Conservation (phyloP, 1,140 invertebrate species). For the Notospermus geniculatus region DNA sequence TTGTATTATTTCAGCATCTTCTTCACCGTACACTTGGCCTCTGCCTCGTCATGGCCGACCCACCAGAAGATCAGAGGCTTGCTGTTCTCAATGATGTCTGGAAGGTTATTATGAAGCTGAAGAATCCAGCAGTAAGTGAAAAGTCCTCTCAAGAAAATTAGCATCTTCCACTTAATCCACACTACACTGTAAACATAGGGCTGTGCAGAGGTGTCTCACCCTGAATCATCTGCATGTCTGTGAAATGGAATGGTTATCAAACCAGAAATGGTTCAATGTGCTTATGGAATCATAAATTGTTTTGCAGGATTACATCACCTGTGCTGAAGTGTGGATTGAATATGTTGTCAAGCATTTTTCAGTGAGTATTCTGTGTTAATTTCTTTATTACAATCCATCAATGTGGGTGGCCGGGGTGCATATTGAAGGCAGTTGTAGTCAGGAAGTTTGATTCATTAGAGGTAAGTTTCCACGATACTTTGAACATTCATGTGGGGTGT, state of each 20-base stretch:
- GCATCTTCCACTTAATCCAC: no score
- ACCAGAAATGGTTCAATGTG: no score
- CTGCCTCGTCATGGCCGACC: slow-evolving; percentile 47
- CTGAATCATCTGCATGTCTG: no score
- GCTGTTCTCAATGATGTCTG: slow-evolving; percentile 74
- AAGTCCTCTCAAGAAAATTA: neutral
- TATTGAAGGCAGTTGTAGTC: no score
- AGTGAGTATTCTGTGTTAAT: slow-evolving; percentile 64
- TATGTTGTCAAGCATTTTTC: slow-evolving; percentile 83
- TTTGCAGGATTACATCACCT: slow-evolving; percentile 53
- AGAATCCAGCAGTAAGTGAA: slow-evolving; percentile 60
- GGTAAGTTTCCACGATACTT: no score
- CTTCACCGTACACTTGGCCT: slow-evolving; percentile 59
- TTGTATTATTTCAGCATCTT: slow-evolving; percentile 53
- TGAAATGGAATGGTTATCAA: no score
- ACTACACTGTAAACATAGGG: no score
- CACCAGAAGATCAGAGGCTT: slow-evolving; percentile 59
- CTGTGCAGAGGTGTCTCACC: no score
- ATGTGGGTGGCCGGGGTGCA: no score
- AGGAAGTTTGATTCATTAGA: neutral
- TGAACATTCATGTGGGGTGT: no score
- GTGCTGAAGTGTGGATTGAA: slow-evolving; percentile 87
- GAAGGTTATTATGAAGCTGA: slow-evolving; percentile 73
- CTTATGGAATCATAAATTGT: no score
- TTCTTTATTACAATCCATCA: no score